Base-by-base conservation (phyloP, 1,140 invertebrate genomes). In the Campodea augens region DNA sequence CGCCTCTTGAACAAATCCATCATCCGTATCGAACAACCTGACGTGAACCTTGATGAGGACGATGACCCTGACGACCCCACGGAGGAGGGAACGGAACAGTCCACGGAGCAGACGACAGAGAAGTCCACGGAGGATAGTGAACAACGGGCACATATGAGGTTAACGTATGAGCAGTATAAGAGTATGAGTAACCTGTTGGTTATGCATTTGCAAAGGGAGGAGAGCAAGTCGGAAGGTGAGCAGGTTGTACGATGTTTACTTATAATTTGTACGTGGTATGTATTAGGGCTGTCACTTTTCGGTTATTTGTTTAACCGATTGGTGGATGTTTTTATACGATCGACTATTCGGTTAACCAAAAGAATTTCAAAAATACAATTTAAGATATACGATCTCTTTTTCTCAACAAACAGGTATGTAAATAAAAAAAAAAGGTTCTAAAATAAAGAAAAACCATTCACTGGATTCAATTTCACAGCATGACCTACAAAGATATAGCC, bases 1-100 rank as follows among this genome's bases (percentile, higher is more conserved):
- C 74, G 88, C 43, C 69, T 99, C 36, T 63, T 99, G n/a, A 96
- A 92, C 59, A 97, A 98, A 59, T 98, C 92, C 3, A 98, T 98
- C 49, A 90, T 99, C 43, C 73, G 90, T 32, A 90, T 99, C 4
- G 93, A 98, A 60, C 91, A 97, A 53, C 90, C 93, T 0, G 95
- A 98, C 60, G 87, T 99, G 41, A 79, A 93, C 58, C 66, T 99
- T 19, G 84, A 92, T 36, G 83, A 87, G 41, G 81, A 83, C 18
- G 66, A 62, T 13, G 63, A 69, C 4, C 54, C 60, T 24, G 71
- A 75, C 12, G 54, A 58, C 2, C 59, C 63, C 24, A 44, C 47
- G 5, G 43, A 46, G 15, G 37, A 46, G 15, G 32, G 20, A 19
- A 55, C 43, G 20, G 46, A 52, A 41, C 51, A 46, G n/a, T 40